Evolutionary conservation across 2,888 invertebrate genomes (phyloP).

Genomic region (Gari tellinella): DNA sequence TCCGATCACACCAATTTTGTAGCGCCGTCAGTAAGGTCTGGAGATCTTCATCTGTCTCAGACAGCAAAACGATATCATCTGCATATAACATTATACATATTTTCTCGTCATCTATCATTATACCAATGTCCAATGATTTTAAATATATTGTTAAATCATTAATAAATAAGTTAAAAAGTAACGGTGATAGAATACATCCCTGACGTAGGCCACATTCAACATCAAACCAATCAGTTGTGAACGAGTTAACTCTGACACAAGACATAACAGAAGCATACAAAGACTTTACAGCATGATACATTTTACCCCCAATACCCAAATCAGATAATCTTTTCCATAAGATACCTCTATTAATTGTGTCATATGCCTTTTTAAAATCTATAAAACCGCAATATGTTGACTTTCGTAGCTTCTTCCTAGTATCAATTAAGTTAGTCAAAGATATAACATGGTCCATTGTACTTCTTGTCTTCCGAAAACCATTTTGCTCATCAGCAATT

Average conservation of each 20-base stretch:
- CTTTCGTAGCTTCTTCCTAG: constrained; percentile 8
- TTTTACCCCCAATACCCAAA: constrained; percentile 17
- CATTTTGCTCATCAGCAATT: constrained; percentile 36
- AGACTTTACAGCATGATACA: constrained; percentile 18
- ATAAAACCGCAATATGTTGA: constrained; percentile 17
- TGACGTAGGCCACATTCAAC: constrained; percentile 38
- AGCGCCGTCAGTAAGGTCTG: constrained; percentile 44
- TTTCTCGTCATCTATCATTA: constrained; percentile 26
- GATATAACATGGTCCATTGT: too few species aligned
- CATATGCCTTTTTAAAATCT: too few species aligned
- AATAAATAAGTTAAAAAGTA: constrained; percentile 49
- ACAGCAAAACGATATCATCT: constrained; percentile 45
- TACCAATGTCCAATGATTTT: constrained; percentile 31
- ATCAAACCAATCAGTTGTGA: constrained; percentile 34
- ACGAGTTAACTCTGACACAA: constrained; percentile 20
- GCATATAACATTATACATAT: constrained; percentile 45
- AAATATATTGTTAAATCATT: constrained; percentile 36
- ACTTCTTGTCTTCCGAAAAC: too few species aligned
- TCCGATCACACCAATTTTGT: constrained; percentile 36
- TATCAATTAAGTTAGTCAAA: too few species aligned
- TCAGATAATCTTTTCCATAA: too few species aligned
- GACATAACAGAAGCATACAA: constrained; percentile 24
- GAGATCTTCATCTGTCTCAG: constrained; percentile 38
- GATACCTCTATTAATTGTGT: too few species aligned
- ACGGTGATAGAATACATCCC: constrained; percentile 49